Conservation (phyloP, 2,797 vertebrate species). For the Coluber constrictor region DNA sequence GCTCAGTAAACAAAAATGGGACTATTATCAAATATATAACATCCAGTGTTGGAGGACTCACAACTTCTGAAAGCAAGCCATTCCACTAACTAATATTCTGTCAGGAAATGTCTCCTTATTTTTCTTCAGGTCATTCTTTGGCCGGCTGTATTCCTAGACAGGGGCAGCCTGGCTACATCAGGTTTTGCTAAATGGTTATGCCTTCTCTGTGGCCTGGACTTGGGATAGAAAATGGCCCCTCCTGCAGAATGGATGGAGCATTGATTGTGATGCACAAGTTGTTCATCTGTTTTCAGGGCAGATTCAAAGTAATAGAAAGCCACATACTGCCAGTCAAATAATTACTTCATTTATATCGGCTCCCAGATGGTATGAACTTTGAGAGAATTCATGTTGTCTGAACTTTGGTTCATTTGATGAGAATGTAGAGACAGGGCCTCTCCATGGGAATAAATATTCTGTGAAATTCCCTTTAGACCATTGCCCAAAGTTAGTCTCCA, state of each 20-base stretch:
- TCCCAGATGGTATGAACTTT: background rate
- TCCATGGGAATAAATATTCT: background rate
- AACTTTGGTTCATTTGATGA: background rate
- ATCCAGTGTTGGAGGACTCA: background rate
- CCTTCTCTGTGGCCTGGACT: background rate
- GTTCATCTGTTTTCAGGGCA: background rate
- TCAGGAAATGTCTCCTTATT: background rate
- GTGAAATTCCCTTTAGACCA: background rate
- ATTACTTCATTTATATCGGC: background rate
- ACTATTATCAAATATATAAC: background rate
- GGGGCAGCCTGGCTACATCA: no score
- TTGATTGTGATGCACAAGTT: background rate
- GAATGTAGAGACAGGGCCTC: background rate
- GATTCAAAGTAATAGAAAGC: background rate
- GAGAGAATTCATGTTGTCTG: background rate
- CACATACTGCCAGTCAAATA: background rate
- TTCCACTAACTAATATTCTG: background rate
- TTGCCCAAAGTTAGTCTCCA: background rate
- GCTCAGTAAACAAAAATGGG: background rate
- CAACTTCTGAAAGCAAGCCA: background rate
- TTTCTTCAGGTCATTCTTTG: background rate
- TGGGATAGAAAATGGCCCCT: background rate
- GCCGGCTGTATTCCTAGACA: background rate
- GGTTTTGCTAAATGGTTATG: background rate
- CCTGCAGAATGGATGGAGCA: background rate